phyloP scores from a whole-genome alignment of 2,888 invertebrate species.

The Drosophila subquinaria region DNA sequence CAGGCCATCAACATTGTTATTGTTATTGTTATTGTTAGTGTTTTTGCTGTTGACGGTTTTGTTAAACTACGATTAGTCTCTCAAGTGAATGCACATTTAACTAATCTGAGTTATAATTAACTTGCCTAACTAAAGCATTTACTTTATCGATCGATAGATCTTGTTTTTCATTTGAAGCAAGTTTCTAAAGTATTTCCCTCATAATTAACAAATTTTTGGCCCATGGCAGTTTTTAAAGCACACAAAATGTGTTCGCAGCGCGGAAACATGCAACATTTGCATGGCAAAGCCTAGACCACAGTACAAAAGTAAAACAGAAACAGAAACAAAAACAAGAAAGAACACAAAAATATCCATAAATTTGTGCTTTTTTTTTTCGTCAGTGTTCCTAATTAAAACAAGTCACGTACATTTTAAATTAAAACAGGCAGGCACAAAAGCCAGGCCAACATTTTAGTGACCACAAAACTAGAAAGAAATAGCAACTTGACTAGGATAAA shows the following conservation, averaged over 20 bases:
- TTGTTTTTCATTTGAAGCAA: neutral
- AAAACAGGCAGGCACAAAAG: slow-evolving; percentile 61
- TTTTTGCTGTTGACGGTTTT: slow-evolving; percentile 7
- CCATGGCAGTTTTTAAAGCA: slow-evolving; percentile 23
- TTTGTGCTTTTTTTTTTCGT: slow-evolving; percentile 18
- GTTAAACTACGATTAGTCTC: slow-evolving; percentile 18
- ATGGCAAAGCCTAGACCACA: slow-evolving; percentile 19
- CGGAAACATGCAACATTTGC: slow-evolving; percentile 42
- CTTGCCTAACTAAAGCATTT: slow-evolving; percentile 5
- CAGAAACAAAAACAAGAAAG: neutral
- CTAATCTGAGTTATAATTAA: slow-evolving; percentile 8
- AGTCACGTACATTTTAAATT: slow-evolving; percentile 78
- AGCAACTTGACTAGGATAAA: slow-evolving; percentile 7
- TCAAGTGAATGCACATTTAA: slow-evolving; percentile 9
- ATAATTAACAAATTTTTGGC: slow-evolving; percentile 15
- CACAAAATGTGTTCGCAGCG: slow-evolving; percentile 9
- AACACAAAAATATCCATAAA: slow-evolving; percentile 46
- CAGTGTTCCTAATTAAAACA: slow-evolving; percentile 68
- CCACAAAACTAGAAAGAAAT: slow-evolving; percentile 56
- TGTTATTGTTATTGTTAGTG: slow-evolving; percentile 8
- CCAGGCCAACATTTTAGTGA: slow-evolving; percentile 56
- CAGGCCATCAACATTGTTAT: slow-evolving; percentile 8
- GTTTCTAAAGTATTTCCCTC: slow-evolving; percentile 5
- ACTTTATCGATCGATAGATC: slow-evolving; percentile 8
- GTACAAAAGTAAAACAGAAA: slow-evolving; percentile 1